These are phyloP conservation scores for Balaeniceps rex DNA, from an alignment of 2,113 vertebrate genomes.

Conservation along the genomic window DNA sequence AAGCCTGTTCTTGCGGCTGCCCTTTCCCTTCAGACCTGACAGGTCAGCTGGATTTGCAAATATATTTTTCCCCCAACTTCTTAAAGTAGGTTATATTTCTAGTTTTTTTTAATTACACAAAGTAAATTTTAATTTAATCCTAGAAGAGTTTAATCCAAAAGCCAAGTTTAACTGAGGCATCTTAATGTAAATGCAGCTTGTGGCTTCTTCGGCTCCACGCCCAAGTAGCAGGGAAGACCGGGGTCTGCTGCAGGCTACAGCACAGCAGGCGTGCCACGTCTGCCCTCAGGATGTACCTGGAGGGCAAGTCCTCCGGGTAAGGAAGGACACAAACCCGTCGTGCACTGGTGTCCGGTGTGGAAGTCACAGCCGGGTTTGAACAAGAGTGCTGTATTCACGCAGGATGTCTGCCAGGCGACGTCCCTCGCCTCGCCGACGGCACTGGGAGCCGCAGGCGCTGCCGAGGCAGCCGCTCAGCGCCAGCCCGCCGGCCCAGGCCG, in stretches of 20 bases:
- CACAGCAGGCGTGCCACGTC: background rate
- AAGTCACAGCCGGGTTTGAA: too few species aligned
- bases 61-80: background rate
- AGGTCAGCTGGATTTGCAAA: too few species aligned
- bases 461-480: too few species aligned
- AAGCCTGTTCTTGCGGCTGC: background rate
- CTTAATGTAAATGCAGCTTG: rapidly evolving
- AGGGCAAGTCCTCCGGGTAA: too few species aligned
- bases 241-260: background rate
- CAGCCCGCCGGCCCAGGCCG: too few species aligned
- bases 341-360: rapidly evolving
- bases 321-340: rapidly evolving
- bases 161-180: background rate
- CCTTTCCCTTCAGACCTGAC: background rate
- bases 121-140: background rate
- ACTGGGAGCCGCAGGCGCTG: too few species aligned
- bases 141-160: background rate
- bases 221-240: background rate
- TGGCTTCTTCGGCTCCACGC: rapidly evolving
- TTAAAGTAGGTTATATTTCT: background rate
- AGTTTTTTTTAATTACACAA: background rate
- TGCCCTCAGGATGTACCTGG: background rate
- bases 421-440: too few species aligned
- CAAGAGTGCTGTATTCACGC: rapidly evolving
- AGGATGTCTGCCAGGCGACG: rapidly evolving